A percentile compares a stretch with the other conserved stretches of the same genome.
Conservation (phyloP, 2,797 vertebrate genomes). For the Arctocebus calabarensis region DNA sequence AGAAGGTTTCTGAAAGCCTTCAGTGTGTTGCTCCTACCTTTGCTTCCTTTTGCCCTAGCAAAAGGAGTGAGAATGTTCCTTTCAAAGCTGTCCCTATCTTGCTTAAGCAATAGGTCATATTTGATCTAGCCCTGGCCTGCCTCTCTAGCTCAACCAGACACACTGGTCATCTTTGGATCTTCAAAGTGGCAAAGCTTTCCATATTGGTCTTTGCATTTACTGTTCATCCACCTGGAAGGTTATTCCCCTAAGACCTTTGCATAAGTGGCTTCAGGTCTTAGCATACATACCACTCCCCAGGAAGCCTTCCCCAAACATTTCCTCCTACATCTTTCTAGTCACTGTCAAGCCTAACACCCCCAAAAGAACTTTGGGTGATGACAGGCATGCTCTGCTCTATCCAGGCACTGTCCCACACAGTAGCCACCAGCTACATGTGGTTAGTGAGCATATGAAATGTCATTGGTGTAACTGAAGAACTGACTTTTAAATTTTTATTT, state of each 20-base stretch:
- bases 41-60: neutral
- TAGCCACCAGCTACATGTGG: neutral
- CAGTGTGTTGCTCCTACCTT: neutral
- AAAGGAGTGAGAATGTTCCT: neutral
- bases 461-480: neutral
- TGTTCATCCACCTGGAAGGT: neutral
- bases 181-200: neutral
- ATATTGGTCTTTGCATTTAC: neutral
- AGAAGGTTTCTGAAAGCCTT: neutral
- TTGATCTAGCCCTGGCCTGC: neutral
- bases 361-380: neutral
- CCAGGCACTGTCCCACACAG: neutral
- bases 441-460: neutral
- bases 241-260: neutral
- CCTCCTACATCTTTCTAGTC: neutral
- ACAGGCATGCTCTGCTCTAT: neutral
- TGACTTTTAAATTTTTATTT: neutral
- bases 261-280: neutral
- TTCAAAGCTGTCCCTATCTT: neutral
- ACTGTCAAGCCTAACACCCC: neutral
- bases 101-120: neutral
- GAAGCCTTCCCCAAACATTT: neutral
- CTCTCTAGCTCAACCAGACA: neutral
- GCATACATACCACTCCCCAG: neutral
- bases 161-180: neutral